These are phyloP conservation scores for Drosophila meridionalis DNA, from an alignment of 2,888 invertebrate genomes.

Conservation along the genomic window DNA sequence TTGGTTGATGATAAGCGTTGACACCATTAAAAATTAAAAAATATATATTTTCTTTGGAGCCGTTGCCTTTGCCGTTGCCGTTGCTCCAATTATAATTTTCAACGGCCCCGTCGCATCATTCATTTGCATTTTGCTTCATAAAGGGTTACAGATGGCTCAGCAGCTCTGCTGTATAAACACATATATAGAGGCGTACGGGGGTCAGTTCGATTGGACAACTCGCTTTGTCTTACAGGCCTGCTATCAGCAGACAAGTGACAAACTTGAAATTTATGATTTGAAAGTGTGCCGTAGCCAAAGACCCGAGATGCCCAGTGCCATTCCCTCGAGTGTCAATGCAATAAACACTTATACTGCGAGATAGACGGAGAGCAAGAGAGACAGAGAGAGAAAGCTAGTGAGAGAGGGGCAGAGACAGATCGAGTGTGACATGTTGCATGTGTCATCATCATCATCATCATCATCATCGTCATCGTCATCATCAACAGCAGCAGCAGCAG, in stretches of 20 bases:
- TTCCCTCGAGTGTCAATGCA: slow-evolving; percentile 72
- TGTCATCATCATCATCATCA: slow-evolving; percentile 68
- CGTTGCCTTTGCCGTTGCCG: slow-evolving; percentile 18
- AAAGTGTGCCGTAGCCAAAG: slow-evolving; percentile 69
- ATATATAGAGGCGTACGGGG: not conserved
- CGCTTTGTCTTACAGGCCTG: slow-evolving; percentile 58
- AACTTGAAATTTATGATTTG: slow-evolving; percentile 78
- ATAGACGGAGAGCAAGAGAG: not conserved
- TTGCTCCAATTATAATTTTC: slow-evolving; percentile 78
- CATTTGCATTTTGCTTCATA: slow-evolving; percentile 66
- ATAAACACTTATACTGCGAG: slow-evolving; percentile 67
- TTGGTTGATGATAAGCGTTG: slow-evolving; percentile 70
- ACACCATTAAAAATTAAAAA: slow-evolving; percentile 79
- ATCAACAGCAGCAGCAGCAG: slow-evolving; percentile 20
- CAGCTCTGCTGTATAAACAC: not conserved
- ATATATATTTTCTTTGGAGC: slow-evolving; percentile 35
- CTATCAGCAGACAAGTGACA: slow-evolving; percentile 74
- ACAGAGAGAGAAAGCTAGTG: slow-evolving; percentile 8
- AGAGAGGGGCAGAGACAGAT: slow-evolving; percentile 5
- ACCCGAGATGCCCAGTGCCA: slow-evolving; percentile 21
- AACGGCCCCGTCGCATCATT: slow-evolving; percentile 64
- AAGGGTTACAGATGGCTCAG: slow-evolving; percentile 24
- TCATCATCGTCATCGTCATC: slow-evolving; percentile 53
- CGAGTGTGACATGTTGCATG: slow-evolving; percentile 63
- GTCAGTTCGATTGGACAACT: slow-evolving; percentile 28